phyloP scores from a whole-genome alignment of 2,888 invertebrate species.

The Lissonota sp. region DNA sequence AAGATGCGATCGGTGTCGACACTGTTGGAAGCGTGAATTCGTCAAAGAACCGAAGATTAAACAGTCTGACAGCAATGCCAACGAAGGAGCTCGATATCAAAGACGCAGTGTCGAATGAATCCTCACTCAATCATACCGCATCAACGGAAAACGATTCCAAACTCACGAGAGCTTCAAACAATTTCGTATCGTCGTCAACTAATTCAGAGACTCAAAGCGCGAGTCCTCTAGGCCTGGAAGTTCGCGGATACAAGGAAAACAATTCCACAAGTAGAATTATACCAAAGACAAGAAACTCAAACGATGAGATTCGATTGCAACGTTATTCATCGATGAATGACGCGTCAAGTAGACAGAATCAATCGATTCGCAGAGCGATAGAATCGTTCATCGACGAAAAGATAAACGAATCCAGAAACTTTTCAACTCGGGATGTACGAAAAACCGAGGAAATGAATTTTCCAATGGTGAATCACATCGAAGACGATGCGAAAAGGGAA shows the following conservation, averaged over 20 bases:
- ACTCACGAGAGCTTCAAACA: neutral
- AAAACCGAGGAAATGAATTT: neutral
- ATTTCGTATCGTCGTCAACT: constrained; percentile 12
- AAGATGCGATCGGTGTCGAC: constrained; percentile 8
- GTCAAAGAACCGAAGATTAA: constrained; percentile 4
- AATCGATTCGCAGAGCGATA: neutral
- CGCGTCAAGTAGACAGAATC: constrained; percentile 7
- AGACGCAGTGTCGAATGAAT: neutral
- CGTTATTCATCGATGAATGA: constrained; percentile 14
- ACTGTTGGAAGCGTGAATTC: constrained; percentile 1
- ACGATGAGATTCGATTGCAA: neutral
- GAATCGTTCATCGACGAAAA: constrained; percentile 18
- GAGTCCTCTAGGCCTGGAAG: constrained; percentile 1
- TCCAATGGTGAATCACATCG: neutral
- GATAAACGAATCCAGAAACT: neutral
- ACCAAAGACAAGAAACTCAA: neutral
- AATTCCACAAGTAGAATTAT: neutral
- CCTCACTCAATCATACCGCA: neutral
- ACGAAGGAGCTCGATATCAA: constrained; percentile 2
- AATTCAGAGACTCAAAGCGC: constrained; percentile 16
- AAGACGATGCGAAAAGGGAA: neutral
- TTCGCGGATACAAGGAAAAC: neutral
- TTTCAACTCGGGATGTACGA: constrained; percentile 26
- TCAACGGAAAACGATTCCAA: constrained; percentile 5
- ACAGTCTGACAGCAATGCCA: neutral